A percentile compares a stretch with the other conserved stretches of the same genome.
Evolutionary conservation across 2,888 invertebrate genomes (phyloP).

Genomic region (Ethmia dodecea): DNA sequence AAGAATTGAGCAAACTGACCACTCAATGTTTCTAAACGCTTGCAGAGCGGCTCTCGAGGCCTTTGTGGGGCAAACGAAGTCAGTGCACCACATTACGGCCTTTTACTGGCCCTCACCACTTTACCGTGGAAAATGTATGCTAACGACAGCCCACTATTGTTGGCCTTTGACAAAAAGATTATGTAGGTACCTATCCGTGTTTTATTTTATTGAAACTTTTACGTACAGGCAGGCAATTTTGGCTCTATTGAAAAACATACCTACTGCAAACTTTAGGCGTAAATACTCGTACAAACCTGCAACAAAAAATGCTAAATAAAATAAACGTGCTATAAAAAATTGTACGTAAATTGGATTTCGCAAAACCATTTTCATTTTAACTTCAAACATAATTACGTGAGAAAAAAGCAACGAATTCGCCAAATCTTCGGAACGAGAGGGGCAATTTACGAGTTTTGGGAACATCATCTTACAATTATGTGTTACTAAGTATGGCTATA

Average conservation of each 20-base stretch:
- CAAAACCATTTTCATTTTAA: not conserved
- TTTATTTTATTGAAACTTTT: too few relatives aligned
- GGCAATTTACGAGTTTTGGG: slow-evolving; percentile 25
- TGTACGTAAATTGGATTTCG: not conserved
- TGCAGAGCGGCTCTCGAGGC: slow-evolving; percentile 24
- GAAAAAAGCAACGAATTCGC: not conserved
- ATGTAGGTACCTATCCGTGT: too few relatives aligned
- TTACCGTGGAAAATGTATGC: slow-evolving; percentile 32
- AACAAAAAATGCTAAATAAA: slow-evolving; percentile 16
- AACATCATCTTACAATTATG: slow-evolving; percentile 9
- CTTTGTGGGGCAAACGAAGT: slow-evolving; percentile 47
- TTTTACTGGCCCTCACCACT: slow-evolving; percentile 36
- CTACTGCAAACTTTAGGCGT: too few relatives aligned
- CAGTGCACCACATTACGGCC: slow-evolving; percentile 39
- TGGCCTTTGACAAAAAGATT: too few relatives aligned
- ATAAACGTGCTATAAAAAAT: not conserved
- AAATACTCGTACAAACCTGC: slow-evolving; percentile 23
- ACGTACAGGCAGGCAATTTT: too few relatives aligned
- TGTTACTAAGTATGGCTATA: slow-evolving; percentile 3
- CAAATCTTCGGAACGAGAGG: slow-evolving; percentile 11
- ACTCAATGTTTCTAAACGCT: slow-evolving; percentile 35
- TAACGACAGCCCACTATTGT: slow-evolving; percentile 20
- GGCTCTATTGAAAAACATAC: too few relatives aligned
- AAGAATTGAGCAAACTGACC: too few relatives aligned
- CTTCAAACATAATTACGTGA: not conserved